Percentiles rank a stretch among this genome's conserved stretches.
Conservation (phyloP, 2,888 invertebrate genomes). For the Lymantria monacha region DNA sequence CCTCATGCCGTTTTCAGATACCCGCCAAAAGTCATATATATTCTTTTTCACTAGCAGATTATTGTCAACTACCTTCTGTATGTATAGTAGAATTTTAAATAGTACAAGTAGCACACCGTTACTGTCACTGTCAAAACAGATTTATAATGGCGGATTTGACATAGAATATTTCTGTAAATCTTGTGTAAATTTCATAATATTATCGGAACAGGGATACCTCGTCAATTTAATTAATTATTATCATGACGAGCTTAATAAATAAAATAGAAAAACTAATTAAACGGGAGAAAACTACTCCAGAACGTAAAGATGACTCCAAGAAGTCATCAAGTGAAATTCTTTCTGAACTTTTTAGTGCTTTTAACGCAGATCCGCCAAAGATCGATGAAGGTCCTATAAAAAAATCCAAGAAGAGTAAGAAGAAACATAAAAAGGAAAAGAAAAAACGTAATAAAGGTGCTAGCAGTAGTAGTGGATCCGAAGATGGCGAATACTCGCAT, state of each 20-base stretch:
- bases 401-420: conserved; percentile 80
- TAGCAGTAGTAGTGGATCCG: conserved; percentile 64
- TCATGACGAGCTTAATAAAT: conserved; percentile 66
- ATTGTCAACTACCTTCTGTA: no score
- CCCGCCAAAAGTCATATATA: no score
- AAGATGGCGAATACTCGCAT: conserved; percentile 73
- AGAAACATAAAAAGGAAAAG: conserved; percentile 84
- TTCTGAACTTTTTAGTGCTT: conserved; percentile 90
- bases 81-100: no score
- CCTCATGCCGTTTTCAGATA: no score
- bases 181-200: neutral
- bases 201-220: neutral
- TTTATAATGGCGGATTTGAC: no score
- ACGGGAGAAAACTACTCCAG: conserved; percentile 71
- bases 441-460: conserved; percentile 72
- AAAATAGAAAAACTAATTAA: conserved; percentile 74
- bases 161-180: no score
- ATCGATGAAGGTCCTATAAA: conserved; percentile 65
- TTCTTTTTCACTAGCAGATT: no score
- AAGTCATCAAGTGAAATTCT: conserved; percentile 91
- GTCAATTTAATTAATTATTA: conserved; percentile 7
- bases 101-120: no score
- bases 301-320: conserved; percentile 65
- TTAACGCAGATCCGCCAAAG: conserved; percentile 87
- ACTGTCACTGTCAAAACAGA: no score